Evolutionary conservation across 1,140 invertebrate genomes (phyloP), one percentile per base, ranked within the genome.

Genomic region (Drosophila willistoni): DNA sequence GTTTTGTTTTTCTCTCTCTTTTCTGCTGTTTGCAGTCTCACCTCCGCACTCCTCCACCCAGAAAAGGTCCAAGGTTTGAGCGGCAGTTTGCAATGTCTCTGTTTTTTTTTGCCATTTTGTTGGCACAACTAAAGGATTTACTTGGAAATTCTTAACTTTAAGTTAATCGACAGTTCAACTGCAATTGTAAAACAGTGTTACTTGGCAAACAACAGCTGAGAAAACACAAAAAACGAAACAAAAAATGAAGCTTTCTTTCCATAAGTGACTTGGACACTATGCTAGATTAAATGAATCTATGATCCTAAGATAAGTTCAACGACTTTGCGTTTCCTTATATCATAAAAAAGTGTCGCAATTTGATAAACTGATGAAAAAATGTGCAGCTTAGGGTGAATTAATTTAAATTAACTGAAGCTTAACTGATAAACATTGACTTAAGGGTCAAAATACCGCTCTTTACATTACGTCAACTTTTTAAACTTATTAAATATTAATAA

Each of bases 91-190:
- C 64, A 68, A 76, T 75, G 75, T 79, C 41, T 73, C 62, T 77
- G 12, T 68, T 36, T 67, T 12, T 39, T 39, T 39, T 39, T 39
- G 12, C 10, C 36, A 39, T 13, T 39, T 39, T 39, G 36, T 61
- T 55, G 47, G 36, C 68, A 71, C 75, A 66, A 77, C 77, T 65
- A 19, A 51, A 71, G 72, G 68, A 79, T 82, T 83, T 87, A 79
- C 79, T 42, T 79, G 73, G 83, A 86, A 86, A 62, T 70, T 51
- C 7, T 7, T 34, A 79, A 72, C 79, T 83, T 86, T 71, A 42
- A 67, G 72, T 71, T 74, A 19, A 64, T 57, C 59, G 55, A 70
- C n/a, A 51, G 74, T 36, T 64, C 36, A 10, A 7, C 29, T n/a
- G 14, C 55, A 59, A 55, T 44, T 33, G 51, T 57, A 55, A 47